A percentile compares a stretch with the other conserved stretches of the same genome.
These are phyloP conservation scores for Diorhabda carinulata DNA, from an alignment of 1,140 invertebrate species.

Conservation along the genomic window DNA sequence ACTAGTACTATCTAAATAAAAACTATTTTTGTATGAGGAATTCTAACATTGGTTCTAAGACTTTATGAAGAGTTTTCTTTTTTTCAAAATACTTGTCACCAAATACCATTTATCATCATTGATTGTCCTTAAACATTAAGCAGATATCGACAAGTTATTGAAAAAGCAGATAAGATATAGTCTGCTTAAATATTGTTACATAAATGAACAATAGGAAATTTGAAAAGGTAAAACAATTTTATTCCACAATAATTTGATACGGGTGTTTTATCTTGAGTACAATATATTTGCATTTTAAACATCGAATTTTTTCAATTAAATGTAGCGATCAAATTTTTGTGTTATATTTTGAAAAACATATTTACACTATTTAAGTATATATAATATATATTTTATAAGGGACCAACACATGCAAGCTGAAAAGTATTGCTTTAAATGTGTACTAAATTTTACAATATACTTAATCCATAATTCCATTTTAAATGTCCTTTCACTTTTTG, in stretches of 20 bases:
- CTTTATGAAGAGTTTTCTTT: too few relatives aligned
- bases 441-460: constrained; percentile 36
- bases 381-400: constrained; percentile 36
- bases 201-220: constrained; percentile 6
- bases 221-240: constrained; percentile 10
- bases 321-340: constrained; percentile 12
- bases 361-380: constrained; percentile 27
- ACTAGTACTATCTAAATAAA: too few relatives aligned
- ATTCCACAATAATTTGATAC: constrained; percentile 8
- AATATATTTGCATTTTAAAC: not conserved
- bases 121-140: constrained; percentile 30
- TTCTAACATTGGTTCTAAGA: too few relatives aligned
- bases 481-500: constrained; percentile 38
- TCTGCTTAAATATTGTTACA: constrained; percentile 5
- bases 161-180: not conserved
- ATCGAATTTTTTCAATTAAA: not conserved
- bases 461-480: constrained; percentile 16
- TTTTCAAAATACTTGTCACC: too few relatives aligned
- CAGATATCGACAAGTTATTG: not conserved
- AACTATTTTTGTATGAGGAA: too few relatives aligned
- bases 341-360: constrained; percentile 17
- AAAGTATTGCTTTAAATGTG: constrained; percentile 46
- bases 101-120: not conserved
- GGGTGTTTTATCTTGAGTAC: constrained; percentile 9
- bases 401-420: constrained; percentile 40